Conservation (phyloP, 2,888 invertebrate species). For the Lampropteryx suffumata region DNA sequence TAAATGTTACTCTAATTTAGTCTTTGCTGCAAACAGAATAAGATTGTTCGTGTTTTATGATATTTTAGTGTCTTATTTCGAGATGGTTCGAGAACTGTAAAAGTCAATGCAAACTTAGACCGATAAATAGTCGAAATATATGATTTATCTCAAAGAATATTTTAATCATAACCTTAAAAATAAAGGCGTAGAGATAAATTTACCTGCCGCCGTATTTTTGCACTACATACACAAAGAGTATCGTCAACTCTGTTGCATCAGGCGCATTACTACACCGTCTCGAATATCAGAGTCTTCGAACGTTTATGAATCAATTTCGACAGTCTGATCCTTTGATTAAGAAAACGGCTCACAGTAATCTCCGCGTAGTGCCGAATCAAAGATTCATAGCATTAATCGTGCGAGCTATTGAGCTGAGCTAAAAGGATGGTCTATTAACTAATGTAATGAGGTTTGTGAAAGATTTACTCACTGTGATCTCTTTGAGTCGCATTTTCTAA, state of each 20-base stretch:
- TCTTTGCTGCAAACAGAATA: too few species aligned
- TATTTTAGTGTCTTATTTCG: too few species aligned
- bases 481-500: constrained; percentile 4
- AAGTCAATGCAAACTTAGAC: too few species aligned
- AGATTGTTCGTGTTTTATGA: too few species aligned
- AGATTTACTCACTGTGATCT: constrained; percentile 16
- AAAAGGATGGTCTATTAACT: constrained; percentile 26
- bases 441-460: constrained; percentile 21
- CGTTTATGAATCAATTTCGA: constrained; percentile 33
- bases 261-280: constrained; percentile 36
- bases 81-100: too few species aligned
- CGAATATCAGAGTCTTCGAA: constrained; percentile 29
- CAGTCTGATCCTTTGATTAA: constrained; percentile 30
- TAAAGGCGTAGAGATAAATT: not conserved
- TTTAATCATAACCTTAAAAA: too few species aligned
- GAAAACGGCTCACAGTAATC: constrained; percentile 20
- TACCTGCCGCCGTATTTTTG: not conserved
- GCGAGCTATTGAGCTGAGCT: constrained; percentile 22
- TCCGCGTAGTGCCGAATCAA: constrained; percentile 22
- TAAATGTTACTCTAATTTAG: too few species aligned
- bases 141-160: too few species aligned
- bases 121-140: too few species aligned
- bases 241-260: constrained; percentile 34
- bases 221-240: constrained; percentile 12
- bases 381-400: constrained; percentile 27